Conservation (phyloP, 2,888 invertebrate genomes). For the Mesorhabditis sp. region DNA sequence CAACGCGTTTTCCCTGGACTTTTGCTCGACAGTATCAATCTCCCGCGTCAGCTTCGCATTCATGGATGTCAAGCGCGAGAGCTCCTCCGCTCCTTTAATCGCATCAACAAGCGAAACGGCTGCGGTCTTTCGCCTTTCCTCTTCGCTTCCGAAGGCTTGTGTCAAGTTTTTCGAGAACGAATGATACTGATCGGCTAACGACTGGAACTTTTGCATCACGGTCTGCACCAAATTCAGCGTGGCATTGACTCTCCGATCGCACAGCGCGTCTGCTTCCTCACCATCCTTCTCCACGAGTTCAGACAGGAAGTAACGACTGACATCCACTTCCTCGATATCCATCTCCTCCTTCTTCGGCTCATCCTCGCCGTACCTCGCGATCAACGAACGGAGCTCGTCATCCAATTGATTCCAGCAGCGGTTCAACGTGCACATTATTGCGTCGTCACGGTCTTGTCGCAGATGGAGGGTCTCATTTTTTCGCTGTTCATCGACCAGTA, state of each 20-base stretch:
- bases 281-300: not conserved
- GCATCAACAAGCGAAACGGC: not conserved
- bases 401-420: not conserved
- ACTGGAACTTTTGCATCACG: not conserved
- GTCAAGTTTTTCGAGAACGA: not conserved
- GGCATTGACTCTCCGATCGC: not conserved
- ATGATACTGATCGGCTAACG: not conserved
- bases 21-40: not conserved
- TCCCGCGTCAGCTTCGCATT: constrained; percentile 2
- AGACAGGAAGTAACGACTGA: not conserved
- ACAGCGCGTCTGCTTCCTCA: not conserved
- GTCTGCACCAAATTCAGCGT: constrained; percentile 4
- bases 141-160: not conserved
- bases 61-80: not conserved
- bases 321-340: not conserved
- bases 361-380: not conserved
- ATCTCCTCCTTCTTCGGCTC: constrained; percentile 1
- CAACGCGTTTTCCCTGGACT: not conserved
- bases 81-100: not conserved
- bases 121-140: not conserved
- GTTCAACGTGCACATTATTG: not conserved
- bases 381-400: not conserved
- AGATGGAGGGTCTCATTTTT: not conserved
- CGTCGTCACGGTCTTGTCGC: not conserved
- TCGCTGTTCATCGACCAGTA: not conserved